Evolutionary conservation across 2,888 invertebrate species (phyloP).

Genomic region (Tinea pellionella): DNA sequence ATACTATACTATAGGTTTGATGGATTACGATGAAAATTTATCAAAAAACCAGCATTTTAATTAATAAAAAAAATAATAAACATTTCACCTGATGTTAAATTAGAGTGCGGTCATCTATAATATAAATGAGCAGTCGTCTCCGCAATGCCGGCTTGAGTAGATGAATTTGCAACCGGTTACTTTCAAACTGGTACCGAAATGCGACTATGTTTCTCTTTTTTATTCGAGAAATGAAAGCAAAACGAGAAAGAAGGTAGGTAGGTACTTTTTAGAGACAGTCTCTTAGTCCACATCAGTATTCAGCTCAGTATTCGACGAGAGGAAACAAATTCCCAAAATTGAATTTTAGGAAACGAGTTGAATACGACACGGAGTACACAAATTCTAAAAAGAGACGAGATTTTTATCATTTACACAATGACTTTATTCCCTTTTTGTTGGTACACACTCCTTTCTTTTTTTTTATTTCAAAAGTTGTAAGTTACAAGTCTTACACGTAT

Average conservation of each 20-base stretch:
- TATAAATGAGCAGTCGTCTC: no score
- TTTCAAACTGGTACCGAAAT: no score
- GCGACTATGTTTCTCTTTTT: neutral
- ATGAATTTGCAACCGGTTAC: no score
- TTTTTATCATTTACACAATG: conserved; percentile 61
- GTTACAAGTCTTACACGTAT: neutral
- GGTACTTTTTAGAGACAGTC: conserved; percentile 2
- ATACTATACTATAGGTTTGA: no score
- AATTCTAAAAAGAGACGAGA: conserved; percentile 58
- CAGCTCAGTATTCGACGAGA: conserved; percentile 52
- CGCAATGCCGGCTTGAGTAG: no score
- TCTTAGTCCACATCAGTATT: conserved; percentile 50
- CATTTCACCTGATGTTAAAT: no score
- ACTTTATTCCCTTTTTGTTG: conserved; percentile 29
- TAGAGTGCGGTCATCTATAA: no score
- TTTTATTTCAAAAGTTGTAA: neutral
- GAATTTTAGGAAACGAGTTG: conserved; percentile 69
- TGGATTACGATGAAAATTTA: no score
- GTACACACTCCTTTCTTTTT: neutral
- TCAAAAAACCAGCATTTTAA: no score
- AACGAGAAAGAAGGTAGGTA: neutral
- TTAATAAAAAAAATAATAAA: neutral
- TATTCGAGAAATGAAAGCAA: neutral
- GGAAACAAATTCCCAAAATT: conserved; percentile 70
- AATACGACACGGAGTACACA: conserved; percentile 62